Conservation (phyloP, 2,888 invertebrate genomes). For the Leptinotarsa peninsularis region DNA sequence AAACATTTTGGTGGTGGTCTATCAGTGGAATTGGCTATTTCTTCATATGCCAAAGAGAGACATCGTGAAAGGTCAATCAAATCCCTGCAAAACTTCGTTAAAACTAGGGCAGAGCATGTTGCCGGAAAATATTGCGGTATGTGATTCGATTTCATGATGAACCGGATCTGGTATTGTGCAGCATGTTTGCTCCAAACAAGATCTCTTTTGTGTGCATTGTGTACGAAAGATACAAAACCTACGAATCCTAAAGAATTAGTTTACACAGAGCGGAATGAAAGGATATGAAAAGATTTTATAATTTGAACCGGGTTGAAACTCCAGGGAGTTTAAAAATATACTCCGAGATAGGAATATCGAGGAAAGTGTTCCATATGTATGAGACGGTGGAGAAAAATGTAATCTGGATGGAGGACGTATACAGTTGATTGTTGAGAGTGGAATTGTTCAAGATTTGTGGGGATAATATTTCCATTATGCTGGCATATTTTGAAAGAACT, state of each 20-base stretch:
- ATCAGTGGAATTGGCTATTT: too few species aligned
- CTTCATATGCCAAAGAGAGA: too few species aligned
- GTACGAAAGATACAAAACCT: conserved; percentile 6
- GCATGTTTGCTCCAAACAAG: conserved; percentile 1
- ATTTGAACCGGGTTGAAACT: not conserved
- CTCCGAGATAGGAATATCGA: not conserved
- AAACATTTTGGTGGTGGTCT: too few species aligned
- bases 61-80: too few species aligned
- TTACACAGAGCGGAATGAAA: not conserved
- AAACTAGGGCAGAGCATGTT: not conserved
- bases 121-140: not conserved
- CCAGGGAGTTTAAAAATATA: not conserved
- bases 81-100: not conserved
- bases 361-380: not conserved
- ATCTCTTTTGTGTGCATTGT: not conserved
- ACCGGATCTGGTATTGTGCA: conserved; percentile 7
- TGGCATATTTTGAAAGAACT: too few species aligned
- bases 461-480: not conserved
- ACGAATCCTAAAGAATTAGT: not conserved
- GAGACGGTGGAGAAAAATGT: not conserved
- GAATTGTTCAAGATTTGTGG: not conserved
- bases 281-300: conserved; percentile 12
- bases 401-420: not conserved
- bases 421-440: not conserved
- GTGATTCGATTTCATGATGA: not conserved